phyloP scores from a whole-genome alignment of 2,888 invertebrate species.

The Cataglyphis cursor region DNA sequence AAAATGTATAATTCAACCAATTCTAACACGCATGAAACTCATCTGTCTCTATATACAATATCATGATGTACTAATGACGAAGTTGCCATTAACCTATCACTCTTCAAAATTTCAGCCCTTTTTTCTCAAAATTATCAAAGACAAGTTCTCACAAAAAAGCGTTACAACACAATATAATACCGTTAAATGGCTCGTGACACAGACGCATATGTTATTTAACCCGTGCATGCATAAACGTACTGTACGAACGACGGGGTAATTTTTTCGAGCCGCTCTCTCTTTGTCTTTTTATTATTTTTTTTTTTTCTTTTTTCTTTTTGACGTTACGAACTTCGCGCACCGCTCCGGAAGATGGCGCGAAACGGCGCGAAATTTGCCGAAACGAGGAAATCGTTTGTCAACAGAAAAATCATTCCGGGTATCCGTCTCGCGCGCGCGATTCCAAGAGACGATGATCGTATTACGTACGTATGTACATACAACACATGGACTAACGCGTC shows the following conservation, averaged over 20 bases:
- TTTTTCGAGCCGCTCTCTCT: background rate
- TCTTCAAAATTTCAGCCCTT: background rate
- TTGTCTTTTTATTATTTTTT: background rate
- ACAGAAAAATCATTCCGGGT: slow-evolving; percentile 68
- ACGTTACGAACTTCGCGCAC: slow-evolving; percentile 42
- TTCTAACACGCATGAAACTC: background rate
- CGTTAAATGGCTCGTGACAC: background rate
- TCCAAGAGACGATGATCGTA: background rate
- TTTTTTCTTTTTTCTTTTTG: too few species aligned
- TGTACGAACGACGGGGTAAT: background rate
- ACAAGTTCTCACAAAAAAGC: background rate
- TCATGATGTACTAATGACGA: background rate
- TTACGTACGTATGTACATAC: background rate
- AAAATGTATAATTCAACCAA: background rate
- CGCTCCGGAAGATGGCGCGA: slow-evolving; percentile 79
- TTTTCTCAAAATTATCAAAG: background rate
- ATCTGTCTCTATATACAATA: background rate
- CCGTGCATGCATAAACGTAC: background rate
- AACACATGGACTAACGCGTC: background rate
- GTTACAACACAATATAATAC: background rate
- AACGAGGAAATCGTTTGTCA: slow-evolving; percentile 74
- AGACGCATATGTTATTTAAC: background rate
- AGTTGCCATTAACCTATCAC: background rate
- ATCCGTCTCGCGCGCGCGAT: background rate
- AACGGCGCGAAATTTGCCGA: slow-evolving; percentile 41